Conservation (phyloP, 2,888 invertebrate genomes). For the Drosophila mercatorum region DNA sequence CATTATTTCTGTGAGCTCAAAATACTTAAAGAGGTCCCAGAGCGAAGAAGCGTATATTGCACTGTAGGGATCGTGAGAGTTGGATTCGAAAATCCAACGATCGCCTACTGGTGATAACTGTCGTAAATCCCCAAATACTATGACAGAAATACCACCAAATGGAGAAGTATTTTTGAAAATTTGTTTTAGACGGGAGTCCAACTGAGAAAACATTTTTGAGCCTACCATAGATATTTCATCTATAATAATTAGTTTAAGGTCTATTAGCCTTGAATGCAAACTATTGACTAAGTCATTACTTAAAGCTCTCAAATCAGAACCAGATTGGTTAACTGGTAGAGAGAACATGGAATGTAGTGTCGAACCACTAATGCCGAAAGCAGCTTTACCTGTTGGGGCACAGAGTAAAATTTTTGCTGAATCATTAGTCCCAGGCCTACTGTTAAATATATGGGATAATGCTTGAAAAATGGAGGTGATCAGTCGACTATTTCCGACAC, state of each 20-base stretch:
- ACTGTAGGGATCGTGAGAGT: background rate
- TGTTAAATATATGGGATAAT: background rate
- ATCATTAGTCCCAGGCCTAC: background rate
- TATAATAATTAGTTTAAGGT: background rate
- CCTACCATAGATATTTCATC: conserved; percentile 2
- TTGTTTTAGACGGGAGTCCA: background rate
- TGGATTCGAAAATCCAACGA: background rate
- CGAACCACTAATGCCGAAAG: background rate
- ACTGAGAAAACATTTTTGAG: background rate
- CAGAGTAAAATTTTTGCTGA: background rate
- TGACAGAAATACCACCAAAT: conserved; percentile 2
- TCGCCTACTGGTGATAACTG: background rate
- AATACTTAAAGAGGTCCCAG: no score
- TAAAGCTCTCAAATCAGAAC: background rate
- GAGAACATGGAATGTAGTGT: background rate
- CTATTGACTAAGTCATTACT: background rate
- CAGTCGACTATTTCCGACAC: background rate
- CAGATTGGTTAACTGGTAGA: conserved; percentile 1
- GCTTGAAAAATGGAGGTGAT: conserved; percentile 2
- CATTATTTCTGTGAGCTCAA: no score
- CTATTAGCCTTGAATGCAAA: background rate
- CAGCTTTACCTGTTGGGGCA: conserved; percentile 2
- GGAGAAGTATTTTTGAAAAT: background rate
- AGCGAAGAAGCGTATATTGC: no score
- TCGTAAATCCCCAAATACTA: background rate